phyloP scores from a whole-genome alignment of 2,888 invertebrate species.

The Hypercompe scribonia region DNA sequence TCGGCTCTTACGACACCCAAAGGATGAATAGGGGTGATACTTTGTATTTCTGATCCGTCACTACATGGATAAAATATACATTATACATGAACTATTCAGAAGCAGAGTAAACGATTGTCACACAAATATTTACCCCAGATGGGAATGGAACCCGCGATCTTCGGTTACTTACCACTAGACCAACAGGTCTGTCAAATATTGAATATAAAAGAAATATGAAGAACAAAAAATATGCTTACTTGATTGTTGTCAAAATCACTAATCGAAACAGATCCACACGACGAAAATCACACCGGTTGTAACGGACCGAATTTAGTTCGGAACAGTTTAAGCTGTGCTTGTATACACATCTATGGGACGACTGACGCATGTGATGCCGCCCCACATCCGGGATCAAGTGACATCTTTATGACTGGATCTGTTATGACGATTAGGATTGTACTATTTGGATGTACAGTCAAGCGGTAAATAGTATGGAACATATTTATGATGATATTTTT shows the following conservation, averaged over 20 bases:
- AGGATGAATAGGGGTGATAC: too few species aligned
- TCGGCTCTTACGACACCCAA: too few species aligned
- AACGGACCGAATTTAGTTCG: slow-evolving; percentile 9
- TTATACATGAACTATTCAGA: too few species aligned
- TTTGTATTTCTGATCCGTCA: too few species aligned
- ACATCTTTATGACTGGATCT: slow-evolving; percentile 74
- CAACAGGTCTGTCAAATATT: not conserved
- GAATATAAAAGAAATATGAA: not conserved
- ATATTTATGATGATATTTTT: not conserved
- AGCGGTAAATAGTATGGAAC: not conserved
- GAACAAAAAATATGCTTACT: not conserved
- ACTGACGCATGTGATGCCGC: slow-evolving; percentile 53
- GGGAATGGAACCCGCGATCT: too few species aligned
- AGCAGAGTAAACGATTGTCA: too few species aligned
- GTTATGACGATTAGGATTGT: slow-evolving; percentile 43
- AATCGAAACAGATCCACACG: not conserved
- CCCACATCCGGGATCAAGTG: slow-evolving; percentile 71
- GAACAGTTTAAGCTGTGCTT: slow-evolving; percentile 34
- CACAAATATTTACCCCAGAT: too few species aligned
- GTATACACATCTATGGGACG: slow-evolving; percentile 35
- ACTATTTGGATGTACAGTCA: slow-evolving; percentile 20
- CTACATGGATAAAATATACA: too few species aligned
- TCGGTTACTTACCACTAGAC: too few species aligned
- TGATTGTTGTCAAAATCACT: not conserved
- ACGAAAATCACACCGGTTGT: not conserved